phyloP scores from a whole-genome alignment of 2,888 invertebrate genomes.

The Torymus texanus region DNA sequence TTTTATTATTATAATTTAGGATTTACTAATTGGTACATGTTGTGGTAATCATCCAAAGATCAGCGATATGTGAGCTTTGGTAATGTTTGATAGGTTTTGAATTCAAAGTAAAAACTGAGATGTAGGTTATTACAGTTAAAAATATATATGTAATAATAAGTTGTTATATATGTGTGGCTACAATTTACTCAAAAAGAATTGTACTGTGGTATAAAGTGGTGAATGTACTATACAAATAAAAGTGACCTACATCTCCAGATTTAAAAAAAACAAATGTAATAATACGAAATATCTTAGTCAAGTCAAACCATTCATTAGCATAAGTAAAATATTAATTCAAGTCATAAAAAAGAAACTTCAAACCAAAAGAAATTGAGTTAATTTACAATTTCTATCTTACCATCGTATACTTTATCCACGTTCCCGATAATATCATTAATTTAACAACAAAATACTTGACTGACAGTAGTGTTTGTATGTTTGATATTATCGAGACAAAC shows the following conservation, averaged over 20 bases:
- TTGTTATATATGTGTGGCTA: too few relatives aligned
- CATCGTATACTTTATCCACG: conserved; percentile 22
- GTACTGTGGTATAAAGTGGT: too few relatives aligned
- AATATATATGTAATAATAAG: background rate
- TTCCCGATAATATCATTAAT: conserved; percentile 46
- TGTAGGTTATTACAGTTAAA: too few relatives aligned
- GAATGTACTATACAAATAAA: too few relatives aligned
- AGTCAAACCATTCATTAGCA: background rate
- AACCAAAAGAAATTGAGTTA: conserved; percentile 19
- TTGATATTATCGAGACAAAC: conserved; percentile 51
- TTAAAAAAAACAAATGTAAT: background rate
- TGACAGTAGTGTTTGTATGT: background rate
- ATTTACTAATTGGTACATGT: too few relatives aligned
- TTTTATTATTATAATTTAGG: too few relatives aligned
- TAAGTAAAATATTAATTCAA: conserved; percentile 7
- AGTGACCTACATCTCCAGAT: background rate
- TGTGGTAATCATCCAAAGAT: too few relatives aligned
- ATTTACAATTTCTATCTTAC: conserved; percentile 34
- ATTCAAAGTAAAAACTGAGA: too few relatives aligned
- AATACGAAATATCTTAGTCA: too few relatives aligned
- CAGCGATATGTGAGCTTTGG: background rate
- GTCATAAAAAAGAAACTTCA: conserved; percentile 23
- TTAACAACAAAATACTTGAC: background rate
- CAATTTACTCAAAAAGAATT: too few relatives aligned
- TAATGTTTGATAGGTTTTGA: background rate